These are phyloP conservation scores for Tachina lurida DNA, from an alignment of 2,888 invertebrate genomes.

Conservation along the genomic window DNA sequence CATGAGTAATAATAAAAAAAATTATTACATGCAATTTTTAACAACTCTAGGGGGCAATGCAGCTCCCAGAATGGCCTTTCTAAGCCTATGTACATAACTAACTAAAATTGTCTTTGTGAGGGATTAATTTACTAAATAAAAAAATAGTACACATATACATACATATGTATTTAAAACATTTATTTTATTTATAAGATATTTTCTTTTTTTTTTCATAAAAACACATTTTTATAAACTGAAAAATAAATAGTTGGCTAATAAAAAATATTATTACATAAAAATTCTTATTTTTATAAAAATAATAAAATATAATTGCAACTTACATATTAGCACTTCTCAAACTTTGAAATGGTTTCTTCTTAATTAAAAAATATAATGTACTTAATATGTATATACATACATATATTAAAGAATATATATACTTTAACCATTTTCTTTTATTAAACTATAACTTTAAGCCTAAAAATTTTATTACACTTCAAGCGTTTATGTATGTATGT, in stretches of 20 bases:
- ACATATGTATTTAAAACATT: conserved; percentile 31
- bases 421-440: conserved; percentile 38
- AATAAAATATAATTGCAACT: conserved; percentile 68
- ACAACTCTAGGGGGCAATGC: no score
- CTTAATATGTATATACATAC: neutral
- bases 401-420: conserved; percentile 47
- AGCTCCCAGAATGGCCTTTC: no score
- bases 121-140: no score
- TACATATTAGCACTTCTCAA: conserved; percentile 66
- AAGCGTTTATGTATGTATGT: conserved; percentile 37
- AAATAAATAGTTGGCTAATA: conserved; percentile 70
- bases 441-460: conserved; percentile 50
- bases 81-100: no score
- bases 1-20: no score
- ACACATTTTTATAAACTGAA: conserved; percentile 65
- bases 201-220: conserved; percentile 51
- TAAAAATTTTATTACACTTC: conserved; percentile 56
- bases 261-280: conserved; percentile 62
- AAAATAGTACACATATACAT: neutral
- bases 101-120: no score
- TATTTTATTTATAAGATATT: conserved; percentile 32
- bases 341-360: conserved; percentile 34
- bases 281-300: conserved; percentile 63
- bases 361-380: conserved; percentile 16
- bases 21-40: no score